phyloP scores from a whole-genome alignment of 2,113 vertebrate genomes.

The Thymallus thymallus region DNA sequence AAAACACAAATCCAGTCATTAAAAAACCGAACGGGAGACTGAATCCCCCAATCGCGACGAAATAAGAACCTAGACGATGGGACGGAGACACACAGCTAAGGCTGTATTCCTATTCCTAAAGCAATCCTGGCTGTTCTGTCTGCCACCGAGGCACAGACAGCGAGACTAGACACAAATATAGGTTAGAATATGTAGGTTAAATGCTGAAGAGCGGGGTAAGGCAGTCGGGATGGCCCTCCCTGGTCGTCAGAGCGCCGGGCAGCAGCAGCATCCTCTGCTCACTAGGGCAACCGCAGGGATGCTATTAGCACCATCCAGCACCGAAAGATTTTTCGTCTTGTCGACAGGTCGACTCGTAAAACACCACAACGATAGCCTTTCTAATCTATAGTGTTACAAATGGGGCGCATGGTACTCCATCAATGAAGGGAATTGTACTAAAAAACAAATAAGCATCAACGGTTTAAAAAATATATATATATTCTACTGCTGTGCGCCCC shows the following conservation, averaged over 20 bases:
- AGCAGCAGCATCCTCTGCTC: constrained; percentile 41
- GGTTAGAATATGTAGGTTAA: constrained; percentile 30
- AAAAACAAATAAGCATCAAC: constrained; percentile 7
- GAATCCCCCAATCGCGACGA: constrained; percentile 67
- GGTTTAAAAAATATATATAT: too few relatives aligned
- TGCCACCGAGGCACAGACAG: background rate
- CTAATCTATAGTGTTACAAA: background rate
- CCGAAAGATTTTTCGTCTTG: background rate
- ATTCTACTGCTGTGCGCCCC: too few relatives aligned
- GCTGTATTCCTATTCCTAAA: constrained; percentile 8
- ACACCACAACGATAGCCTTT: background rate
- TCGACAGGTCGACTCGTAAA: background rate
- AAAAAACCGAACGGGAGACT: constrained; percentile 73
- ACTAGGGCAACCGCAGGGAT: constrained; percentile 21
- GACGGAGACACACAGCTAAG: constrained; percentile 2
- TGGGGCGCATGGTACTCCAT: background rate
- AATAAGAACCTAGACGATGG: constrained; percentile 37
- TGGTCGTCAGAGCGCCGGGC: constrained; percentile 26
- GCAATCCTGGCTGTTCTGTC: background rate
- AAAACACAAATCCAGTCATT: constrained; percentile 80
- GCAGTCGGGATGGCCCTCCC: constrained; percentile 25
- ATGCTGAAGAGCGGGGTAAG: constrained; percentile 33
- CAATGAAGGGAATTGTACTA: constrained; percentile 23
- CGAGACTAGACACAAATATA: constrained; percentile 5
- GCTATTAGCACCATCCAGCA: background rate